A percentile compares a stretch with the other conserved stretches of the same genome.
These are phyloP conservation scores for Tor tambroides DNA, from an alignment of 2,113 vertebrate genomes.

Conservation along the genomic window DNA sequence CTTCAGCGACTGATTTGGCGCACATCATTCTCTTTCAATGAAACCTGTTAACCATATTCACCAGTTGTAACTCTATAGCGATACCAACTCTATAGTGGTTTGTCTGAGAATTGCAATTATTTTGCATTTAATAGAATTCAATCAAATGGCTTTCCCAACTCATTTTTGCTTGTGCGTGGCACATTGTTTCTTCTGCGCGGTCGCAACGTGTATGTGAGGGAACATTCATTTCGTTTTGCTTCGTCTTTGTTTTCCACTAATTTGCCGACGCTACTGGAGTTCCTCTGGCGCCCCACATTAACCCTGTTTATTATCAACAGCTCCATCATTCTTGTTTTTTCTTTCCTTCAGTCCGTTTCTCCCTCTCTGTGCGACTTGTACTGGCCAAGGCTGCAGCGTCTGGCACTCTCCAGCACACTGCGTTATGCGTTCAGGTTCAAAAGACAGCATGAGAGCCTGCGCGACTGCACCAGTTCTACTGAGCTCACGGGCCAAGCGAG, in stretches of 20 bases:
- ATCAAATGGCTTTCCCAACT: not conserved
- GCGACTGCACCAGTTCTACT: not conserved
- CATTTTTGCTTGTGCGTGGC: not conserved
- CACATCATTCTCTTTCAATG: no score
- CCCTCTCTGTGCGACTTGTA: not conserved
- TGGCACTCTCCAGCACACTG: not conserved
- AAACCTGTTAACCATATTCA: not conserved
- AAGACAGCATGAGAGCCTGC: conserved; percentile 46
- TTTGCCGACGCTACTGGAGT: not conserved
- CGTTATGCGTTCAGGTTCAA: conserved; percentile 26
- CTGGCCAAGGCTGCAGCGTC: not conserved
- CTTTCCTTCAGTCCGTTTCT: not conserved
- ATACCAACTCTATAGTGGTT: not conserved
- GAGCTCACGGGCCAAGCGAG: conserved; percentile 40
- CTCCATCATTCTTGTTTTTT: not conserved
- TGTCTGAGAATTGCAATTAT: not conserved
- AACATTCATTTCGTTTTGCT: no score
- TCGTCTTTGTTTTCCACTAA: not conserved
- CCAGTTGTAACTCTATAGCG: no score
- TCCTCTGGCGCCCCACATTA: not conserved
- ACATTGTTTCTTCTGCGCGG: no score
- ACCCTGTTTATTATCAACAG: not conserved
- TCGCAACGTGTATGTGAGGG: not conserved
- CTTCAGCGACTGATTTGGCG: no score
- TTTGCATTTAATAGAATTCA: not conserved